Base-by-base conservation (phyloP, 1,140 invertebrate species). In the Vanessa tameamea region DNA sequence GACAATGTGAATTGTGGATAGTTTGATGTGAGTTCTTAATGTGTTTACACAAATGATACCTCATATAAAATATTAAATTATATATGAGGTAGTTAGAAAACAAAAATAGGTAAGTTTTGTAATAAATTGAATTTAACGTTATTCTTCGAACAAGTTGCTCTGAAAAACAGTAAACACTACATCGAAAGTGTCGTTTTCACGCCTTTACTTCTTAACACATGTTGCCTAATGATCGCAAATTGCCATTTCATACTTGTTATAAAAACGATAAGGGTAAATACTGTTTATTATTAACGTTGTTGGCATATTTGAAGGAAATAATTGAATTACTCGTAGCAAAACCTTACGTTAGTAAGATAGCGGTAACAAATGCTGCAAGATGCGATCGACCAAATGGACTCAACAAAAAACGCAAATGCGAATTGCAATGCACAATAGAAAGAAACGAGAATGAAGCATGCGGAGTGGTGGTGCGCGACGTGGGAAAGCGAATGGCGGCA, bases 401-500 rank as follows among this genome's bases (percentile, higher is more conserved):
- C 77, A 77, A 75, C 67, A 79, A 85, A 83, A 85, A 87, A 85
- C 83, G 80, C 81, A 81, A 83, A 86, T 77, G 84, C 78, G 74
- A 88, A 90, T 81, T 81, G 80, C 82, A 73, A 81, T 82, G 81
- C 79, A 85, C 82, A 86, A 88, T 87, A 87, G 81, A 88, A 89
- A 90, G 84, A 89, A 92, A 90, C 81, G 79, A 88, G 83, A 89
- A 88, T 86, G 80, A 89, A 87, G 86, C 87, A 86, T 87, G 84
- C 87, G 80, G 83, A 87, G 85, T 86, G 87, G 80, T 80, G 85
- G 85, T 80, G 85, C 84, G 85, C 87, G 83, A 90, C 90, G 88
- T 92, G 89, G 89, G 89, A 91, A 92, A 92, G 90, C 90, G 90
- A 90, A 91, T 89, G 88, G 89, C 88, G 82, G 86, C 82, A 83